Evolutionary conservation across 2,888 invertebrate genomes (phyloP).

Genomic region (Diadegma fenestrale): DNA sequence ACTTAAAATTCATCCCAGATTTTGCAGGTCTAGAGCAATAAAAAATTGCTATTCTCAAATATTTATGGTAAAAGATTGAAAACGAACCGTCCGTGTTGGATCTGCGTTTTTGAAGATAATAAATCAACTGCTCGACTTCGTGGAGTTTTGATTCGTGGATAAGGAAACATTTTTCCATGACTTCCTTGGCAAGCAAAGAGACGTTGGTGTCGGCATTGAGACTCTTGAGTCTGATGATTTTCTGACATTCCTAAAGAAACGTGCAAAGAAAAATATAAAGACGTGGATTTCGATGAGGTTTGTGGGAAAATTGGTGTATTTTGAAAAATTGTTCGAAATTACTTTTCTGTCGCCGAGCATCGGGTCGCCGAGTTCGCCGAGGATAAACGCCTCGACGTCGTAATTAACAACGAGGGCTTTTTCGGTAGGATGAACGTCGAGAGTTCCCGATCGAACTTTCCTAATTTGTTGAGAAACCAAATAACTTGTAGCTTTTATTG

Average conservation of each 20-base stretch:
- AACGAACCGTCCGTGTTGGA: slow-evolving; percentile 75
- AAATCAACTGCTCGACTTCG: slow-evolving; percentile 95
- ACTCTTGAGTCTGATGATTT: slow-evolving; percentile 93
- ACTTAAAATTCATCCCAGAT: no score
- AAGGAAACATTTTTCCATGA: slow-evolving; percentile 93
- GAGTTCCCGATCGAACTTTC: slow-evolving; percentile 90
- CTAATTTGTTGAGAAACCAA: slow-evolving; percentile 82
- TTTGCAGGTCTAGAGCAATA: no score
- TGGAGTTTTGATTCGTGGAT: slow-evolving; percentile 93
- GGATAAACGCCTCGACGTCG: slow-evolving; percentile 94
- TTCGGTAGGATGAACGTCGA: slow-evolving; percentile 96
- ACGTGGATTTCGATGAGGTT: neutral
- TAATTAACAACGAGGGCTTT: slow-evolving; percentile 95
- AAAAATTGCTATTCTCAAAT: no score
- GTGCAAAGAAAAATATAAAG: slow-evolving; percentile 28
- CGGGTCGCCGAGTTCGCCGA: slow-evolving; percentile 92
- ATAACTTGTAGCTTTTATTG: neutral
- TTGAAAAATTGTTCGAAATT: slow-evolving; percentile 55
- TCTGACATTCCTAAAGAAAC: slow-evolving; percentile 89
- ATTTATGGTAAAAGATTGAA: neutral
- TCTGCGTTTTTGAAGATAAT: slow-evolving; percentile 93
- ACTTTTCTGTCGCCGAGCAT: slow-evolving; percentile 94
- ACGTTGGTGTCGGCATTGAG: slow-evolving; percentile 93
- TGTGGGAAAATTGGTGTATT: neutral
- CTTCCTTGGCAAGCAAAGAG: slow-evolving; percentile 91